phyloP scores from a whole-genome alignment of 2,888 invertebrate species.

The Lasius platythorax region DNA sequence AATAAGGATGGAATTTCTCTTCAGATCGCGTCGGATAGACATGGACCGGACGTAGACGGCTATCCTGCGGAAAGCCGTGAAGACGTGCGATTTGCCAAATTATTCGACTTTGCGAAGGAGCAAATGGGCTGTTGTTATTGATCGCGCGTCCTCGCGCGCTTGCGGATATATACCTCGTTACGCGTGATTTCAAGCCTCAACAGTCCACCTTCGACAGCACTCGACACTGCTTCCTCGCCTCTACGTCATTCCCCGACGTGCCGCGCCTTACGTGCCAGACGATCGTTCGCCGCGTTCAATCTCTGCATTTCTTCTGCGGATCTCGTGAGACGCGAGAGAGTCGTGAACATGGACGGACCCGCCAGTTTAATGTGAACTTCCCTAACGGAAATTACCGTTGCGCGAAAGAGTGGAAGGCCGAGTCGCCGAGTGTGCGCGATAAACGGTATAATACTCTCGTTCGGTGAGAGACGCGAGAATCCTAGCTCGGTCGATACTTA shows the following conservation, averaged over 20 bases:
- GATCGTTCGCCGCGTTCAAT: slow-evolving; percentile 55
- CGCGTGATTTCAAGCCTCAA: slow-evolving; percentile 40
- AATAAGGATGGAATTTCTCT: neutral
- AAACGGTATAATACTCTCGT: neutral
- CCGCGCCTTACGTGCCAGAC: slow-evolving; percentile 55
- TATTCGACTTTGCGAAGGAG: neutral
- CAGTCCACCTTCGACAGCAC: slow-evolving; percentile 55
- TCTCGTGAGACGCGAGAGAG: slow-evolving; percentile 35
- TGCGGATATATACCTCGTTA: slow-evolving; percentile 61
- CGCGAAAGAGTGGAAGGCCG: slow-evolving; percentile 7
- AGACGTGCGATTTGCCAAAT: neutral
- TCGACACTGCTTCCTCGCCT: slow-evolving; percentile 24
- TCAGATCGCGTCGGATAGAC: neutral
- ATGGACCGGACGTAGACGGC: neutral
- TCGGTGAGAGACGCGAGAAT: neutral
- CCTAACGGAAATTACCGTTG: slow-evolving; percentile 76
- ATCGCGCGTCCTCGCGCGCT: slow-evolving; percentile 56
- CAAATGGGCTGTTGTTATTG: slow-evolving; percentile 66
- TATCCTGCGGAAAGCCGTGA: neutral
- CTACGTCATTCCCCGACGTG: slow-evolving; percentile 69
- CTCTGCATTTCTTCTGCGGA: slow-evolving; percentile 69
- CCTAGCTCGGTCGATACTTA: neutral
- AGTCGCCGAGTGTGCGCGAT: neutral
- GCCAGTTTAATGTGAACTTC: slow-evolving; percentile 57
- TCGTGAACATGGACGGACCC: slow-evolving; percentile 42